Base-by-base conservation (phyloP, 2,113 vertebrate species). In the Arenaria interpres region DNA sequence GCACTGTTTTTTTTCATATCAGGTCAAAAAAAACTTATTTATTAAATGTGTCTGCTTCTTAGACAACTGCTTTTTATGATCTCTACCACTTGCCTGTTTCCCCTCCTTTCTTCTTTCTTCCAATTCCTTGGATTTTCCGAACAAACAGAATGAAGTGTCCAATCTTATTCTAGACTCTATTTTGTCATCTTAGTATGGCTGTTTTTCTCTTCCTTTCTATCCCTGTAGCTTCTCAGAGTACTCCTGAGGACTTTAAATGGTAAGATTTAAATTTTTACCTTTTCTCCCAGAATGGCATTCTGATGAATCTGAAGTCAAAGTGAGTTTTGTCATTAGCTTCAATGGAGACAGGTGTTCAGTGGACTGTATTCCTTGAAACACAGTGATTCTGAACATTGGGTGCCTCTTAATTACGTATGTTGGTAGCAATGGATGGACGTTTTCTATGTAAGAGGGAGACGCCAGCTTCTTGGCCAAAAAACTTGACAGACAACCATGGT, bases 41-140 rank as follows among this genome's bases (percentile, higher is more conserved):
- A 57, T 43, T 10, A 4, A 45, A n/a, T 1, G 0, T 32, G 3
- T 41, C 81, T 4, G 0, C 12, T 96, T 79, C 63, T n/a, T 48
- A 23, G 17, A 53, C 4, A 7, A 45, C 24, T 15, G 14, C 3
- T 69, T 0, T 54, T 86, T 51, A 25, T 67, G 25, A 57, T 45
- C 8, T 57, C n/a, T 91, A 4, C 4, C 27, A 71, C 12, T 78
- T 69, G 80, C 46, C 24, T 71, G 15, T 54, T 59, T 85, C n/a
- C 4, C 2, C 50, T 78, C 13, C 7, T 69, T 74, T 75, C 11
- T 48, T 73, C 23, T 72, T 54, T 71, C 33, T 77, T 60, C 7
- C 18, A 56, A 4, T 41, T 48, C 6, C 22, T 89, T n/a, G 5
- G 4, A 35, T 95, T 81, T 92, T 87, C 28, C 1, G 5, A 69